Conservation (phyloP, 1,140 invertebrate genomes). For the Semibalanus balanoides region DNA sequence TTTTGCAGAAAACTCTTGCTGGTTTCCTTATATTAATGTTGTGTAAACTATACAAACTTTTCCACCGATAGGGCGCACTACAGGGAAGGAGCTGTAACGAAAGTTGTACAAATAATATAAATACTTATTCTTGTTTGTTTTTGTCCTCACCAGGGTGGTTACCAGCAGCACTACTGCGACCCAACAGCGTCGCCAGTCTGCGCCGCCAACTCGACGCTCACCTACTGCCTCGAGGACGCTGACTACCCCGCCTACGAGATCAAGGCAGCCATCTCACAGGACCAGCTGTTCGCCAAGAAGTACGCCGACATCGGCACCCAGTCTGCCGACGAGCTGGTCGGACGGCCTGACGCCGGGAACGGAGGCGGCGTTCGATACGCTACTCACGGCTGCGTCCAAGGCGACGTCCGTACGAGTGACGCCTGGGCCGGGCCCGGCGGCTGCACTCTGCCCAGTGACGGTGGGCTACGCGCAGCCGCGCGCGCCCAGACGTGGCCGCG, state of each 20-base stretch:
- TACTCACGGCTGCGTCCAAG: conserved; percentile 22
- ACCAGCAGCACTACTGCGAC: too few relatives aligned
- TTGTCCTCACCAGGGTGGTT: too few relatives aligned
- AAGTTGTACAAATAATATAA: too few relatives aligned
- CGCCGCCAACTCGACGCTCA: conserved; percentile 17
- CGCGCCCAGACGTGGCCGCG: conserved; percentile 25
- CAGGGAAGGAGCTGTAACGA: too few relatives aligned
- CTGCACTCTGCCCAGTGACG: conserved; percentile 29
- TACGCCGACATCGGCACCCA: conserved; percentile 23
- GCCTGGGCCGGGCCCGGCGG: conserved; percentile 24
- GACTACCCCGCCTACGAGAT: conserved; percentile 23
- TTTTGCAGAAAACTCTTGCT: too few relatives aligned
- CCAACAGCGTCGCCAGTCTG: conserved; percentile 19
- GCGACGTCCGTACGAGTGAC: conserved; percentile 17
- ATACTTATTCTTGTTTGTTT: too few relatives aligned
- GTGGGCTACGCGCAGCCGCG: conserved; percentile 26
- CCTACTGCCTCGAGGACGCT: conserved; percentile 20
- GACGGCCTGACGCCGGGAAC: conserved; percentile 19
- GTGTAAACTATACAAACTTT: too few relatives aligned
- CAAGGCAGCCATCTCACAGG: conserved; percentile 20
- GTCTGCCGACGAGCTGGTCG: conserved; percentile 23
- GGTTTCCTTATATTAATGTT: too few relatives aligned
- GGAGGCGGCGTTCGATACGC: conserved; percentile 22
- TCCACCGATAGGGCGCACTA: too few relatives aligned
- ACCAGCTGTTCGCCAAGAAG: conserved; percentile 22